Base-by-base conservation (phyloP, 2,113 vertebrate genomes). In the Origma solitaria region DNA sequence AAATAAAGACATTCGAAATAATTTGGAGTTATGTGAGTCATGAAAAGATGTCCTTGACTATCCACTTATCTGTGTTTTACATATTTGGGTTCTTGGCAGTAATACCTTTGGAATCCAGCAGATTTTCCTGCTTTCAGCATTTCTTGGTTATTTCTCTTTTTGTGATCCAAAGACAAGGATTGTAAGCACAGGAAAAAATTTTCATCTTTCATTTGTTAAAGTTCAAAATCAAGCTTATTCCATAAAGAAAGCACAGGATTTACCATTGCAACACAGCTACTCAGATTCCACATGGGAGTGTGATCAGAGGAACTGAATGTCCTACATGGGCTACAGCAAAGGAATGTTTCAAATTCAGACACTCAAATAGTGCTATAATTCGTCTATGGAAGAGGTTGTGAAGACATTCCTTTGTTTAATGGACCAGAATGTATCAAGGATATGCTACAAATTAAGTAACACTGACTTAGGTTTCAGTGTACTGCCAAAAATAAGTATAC, bases 341-440 rank as follows among this genome's bases (percentile, higher is more conserved):
- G 57, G 60, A 79, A 71, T 0, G 2, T 86, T 94, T 81, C 65
- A 82, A 75, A 91, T 49, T 62, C 25, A 94, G 65, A 75, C 45
- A 40, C n/a, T 76, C 69, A 78, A 62, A 79, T 20, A 64, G 65
- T 58, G 37, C 77, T 91, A 56, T 71, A 86, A 86, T 89, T 82
- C 15, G 1, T 76, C 91, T 76, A 3, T 6, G 15, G 57, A 92
- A 95, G 77, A 82, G 40, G 31, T 75, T 94, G 54, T 81, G 92
- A 91, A 95, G 61, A 69, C 22, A 53, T 79, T 87, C 61, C 57
- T 94, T 85, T 94, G 81, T 95, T 89, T 89, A 95, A 94, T 49
- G 62, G 70, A 49, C 69, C 49, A 75, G 49, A 57, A 89, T 82
- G 84, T 64, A 87, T 68, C 53, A 64, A 82, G 49, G 40, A 60